Conservation (phyloP, 2,888 invertebrate species). For the Balanococcus diminutus region DNA sequence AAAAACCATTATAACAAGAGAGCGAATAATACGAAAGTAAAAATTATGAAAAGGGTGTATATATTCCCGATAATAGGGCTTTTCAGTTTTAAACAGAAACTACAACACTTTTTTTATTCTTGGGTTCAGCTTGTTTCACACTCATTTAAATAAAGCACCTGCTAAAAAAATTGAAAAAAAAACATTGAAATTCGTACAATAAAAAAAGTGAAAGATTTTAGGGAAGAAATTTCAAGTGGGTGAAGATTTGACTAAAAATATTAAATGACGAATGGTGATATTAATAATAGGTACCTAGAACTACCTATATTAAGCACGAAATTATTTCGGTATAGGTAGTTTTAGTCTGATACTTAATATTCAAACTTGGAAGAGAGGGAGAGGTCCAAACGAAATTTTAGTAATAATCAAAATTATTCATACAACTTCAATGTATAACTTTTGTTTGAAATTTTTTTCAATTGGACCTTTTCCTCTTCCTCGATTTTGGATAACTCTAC, state of each 20-base stretch:
- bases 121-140: slow-evolving; percentile 22
- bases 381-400: too few species aligned
- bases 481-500: too few species aligned
- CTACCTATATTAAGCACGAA: too few species aligned
- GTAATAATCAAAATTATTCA: too few species aligned
- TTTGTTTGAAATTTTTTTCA: too few species aligned
- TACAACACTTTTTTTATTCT: slow-evolving; percentile 13
- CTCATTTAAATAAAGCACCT: slow-evolving; percentile 19
- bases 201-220: slow-evolving; percentile 11
- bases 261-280: background rate
- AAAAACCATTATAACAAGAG: slow-evolving; percentile 50
- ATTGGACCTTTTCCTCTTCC: too few species aligned
- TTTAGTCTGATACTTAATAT: too few species aligned
- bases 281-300: background rate
- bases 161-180: background rate
- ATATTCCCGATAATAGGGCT: slow-evolving; percentile 37
- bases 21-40: slow-evolving; percentile 43
- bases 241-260: background rate
- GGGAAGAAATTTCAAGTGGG: background rate
- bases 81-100: slow-evolving; percentile 37
- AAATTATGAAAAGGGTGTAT: slow-evolving; percentile 49
- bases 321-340: background rate
- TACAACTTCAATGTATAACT: too few species aligned
- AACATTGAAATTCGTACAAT: background rate
- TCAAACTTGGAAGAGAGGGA: too few species aligned